phyloP scores from a whole-genome alignment of 2,888 invertebrate genomes.

The Drosophila formosana region DNA sequence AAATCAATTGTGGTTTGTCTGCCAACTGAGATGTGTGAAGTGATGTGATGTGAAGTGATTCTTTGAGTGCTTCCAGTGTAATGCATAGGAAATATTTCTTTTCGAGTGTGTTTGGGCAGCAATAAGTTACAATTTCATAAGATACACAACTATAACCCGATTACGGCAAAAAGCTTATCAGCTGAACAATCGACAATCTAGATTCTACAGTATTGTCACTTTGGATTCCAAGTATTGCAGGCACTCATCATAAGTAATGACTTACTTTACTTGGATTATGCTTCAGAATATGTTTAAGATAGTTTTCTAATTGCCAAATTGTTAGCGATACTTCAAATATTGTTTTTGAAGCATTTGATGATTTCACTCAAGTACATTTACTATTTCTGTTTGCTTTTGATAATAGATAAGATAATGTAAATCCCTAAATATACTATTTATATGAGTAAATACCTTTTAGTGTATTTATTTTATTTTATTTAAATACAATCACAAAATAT shows the following conservation, averaged over 20 bases:
- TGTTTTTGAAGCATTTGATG: no score
- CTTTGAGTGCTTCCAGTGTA: slow-evolving; percentile 23
- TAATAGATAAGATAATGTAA: no score
- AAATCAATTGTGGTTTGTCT: slow-evolving; percentile 29
- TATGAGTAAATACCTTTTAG: no score
- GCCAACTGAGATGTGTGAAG: slow-evolving; percentile 18
- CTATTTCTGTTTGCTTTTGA: no score
- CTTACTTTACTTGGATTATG: neutral
- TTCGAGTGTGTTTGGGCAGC: neutral
- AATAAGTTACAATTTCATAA: slow-evolving; percentile 3
- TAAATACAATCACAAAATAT: no score
- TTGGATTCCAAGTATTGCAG: neutral
- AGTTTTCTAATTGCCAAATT: no score
- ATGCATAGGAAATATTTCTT: slow-evolving; percentile 8
- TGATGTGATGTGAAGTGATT: slow-evolving; percentile 25
- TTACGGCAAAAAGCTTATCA: slow-evolving; percentile 6
- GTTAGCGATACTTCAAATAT: no score
- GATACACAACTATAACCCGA: slow-evolving; percentile 4
- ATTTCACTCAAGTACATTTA: no score
- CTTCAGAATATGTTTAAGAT: neutral
- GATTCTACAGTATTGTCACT: neutral
- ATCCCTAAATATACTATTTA: no score
- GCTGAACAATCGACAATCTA: neutral
- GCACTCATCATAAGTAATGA: neutral
- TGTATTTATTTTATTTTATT: no score